A percentile compares a stretch with the other conserved stretches of the same genome.
These are phyloP conservation scores for Erpobdella octoculata DNA, from an alignment of 2,888 invertebrate species.

Conservation along the genomic window DNA sequence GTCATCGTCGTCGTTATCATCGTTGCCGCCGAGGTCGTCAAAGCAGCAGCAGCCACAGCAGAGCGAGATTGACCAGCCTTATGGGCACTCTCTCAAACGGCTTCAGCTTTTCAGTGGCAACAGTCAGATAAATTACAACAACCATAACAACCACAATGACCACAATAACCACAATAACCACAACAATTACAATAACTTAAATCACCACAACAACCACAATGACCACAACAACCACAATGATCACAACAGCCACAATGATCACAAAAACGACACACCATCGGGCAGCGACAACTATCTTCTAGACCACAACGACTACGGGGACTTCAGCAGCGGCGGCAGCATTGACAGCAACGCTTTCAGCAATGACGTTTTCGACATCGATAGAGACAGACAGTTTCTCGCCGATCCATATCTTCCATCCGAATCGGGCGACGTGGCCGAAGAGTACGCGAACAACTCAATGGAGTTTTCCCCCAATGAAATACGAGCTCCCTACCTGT, in stretches of 20 bases:
- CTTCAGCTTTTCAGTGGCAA: conserved; percentile 3
- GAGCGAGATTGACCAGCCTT: background rate
- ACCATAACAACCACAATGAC: background rate
- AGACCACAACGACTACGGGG: background rate
- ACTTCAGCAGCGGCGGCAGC: background rate
- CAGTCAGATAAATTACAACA: too few relatives aligned
- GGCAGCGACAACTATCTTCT: background rate
- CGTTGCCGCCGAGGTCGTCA: background rate
- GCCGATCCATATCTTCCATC: too few relatives aligned
- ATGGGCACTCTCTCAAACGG: background rate
- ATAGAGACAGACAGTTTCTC: too few relatives aligned
- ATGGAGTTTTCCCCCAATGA: background rate
- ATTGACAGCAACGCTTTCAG: background rate
- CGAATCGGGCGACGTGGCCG: background rate
- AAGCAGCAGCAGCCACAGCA: background rate
- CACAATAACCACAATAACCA: background rate
- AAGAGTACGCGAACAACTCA: background rate
- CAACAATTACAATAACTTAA: background rate
- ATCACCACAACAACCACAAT: background rate
- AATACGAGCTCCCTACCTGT: too few relatives aligned
- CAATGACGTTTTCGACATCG: too few relatives aligned
- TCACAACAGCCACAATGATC: background rate
- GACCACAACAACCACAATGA: background rate
- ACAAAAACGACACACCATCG: background rate
- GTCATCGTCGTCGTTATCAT: background rate